Conservation (phyloP, 2,113 vertebrate species). For the Gyps fulvus region DNA sequence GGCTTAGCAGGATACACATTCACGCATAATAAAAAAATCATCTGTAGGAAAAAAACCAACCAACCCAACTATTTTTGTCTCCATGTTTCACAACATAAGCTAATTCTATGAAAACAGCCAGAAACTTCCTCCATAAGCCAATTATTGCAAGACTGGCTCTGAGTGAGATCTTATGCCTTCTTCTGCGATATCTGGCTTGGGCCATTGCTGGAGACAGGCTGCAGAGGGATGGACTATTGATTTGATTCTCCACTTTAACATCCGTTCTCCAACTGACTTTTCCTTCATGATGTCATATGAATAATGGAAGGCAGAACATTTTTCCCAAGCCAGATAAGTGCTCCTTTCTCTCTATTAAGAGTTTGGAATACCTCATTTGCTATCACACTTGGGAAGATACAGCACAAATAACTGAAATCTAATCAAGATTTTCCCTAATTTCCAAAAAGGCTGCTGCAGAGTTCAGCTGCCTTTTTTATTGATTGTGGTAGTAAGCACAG, state of each 20-base stretch:
- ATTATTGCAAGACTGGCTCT: conserved; percentile 11
- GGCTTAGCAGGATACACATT: neutral
- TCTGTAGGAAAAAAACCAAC: neutral
- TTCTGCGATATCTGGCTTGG: neutral
- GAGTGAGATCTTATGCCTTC: neutral
- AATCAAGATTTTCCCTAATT: conserved; percentile 34
- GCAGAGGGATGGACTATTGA: neutral
- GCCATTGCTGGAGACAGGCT: conserved; percentile 22
- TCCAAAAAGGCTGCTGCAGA: neutral
- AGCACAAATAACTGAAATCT: conserved; percentile 7
- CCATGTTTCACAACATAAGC: neutral
- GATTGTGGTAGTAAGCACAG: conserved; percentile 4
- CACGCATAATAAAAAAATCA: neutral
- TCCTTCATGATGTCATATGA: neutral
- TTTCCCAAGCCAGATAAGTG: neutral
- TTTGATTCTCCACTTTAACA: conserved; percentile 36
- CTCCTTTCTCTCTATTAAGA: neutral
- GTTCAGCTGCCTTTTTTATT: conserved; percentile 21
- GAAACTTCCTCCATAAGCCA: conserved; percentile 11
- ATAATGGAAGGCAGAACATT: conserved; percentile 21
- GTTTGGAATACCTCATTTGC: neutral
- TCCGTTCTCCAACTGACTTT: neutral
- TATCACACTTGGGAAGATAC: neutral
- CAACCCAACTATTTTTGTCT: neutral
- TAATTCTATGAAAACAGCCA: conserved; percentile 32